phyloP scores from a whole-genome alignment of 2,797 vertebrate species.

The Sebastes melanostomus region DNA sequence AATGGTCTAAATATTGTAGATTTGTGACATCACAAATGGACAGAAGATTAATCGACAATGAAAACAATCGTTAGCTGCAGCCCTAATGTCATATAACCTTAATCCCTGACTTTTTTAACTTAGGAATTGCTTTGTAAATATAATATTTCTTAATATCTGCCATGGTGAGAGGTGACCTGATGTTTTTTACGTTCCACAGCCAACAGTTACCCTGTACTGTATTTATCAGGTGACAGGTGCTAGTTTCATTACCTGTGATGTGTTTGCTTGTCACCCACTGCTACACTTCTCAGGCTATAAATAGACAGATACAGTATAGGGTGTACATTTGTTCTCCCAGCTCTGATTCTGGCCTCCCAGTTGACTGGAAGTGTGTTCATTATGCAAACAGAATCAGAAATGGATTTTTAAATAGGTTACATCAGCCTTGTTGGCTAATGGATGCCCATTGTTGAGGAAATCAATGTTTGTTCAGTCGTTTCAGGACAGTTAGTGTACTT shows the following conservation, averaged over 20 bases:
- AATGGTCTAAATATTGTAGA: too few species aligned
- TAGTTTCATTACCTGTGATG: not conserved
- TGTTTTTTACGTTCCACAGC: too few species aligned
- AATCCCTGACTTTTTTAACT: too few species aligned
- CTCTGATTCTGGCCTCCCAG: slow-evolving; percentile 22
- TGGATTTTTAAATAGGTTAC: slow-evolving; percentile 55
- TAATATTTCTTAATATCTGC: not conserved
- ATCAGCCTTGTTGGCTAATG: slow-evolving; percentile 44
- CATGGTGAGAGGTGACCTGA: not conserved
- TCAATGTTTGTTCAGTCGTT: slow-evolving; percentile 14
- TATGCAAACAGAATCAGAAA: slow-evolving; percentile 40
- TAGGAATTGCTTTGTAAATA: too few species aligned
- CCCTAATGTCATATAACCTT: too few species aligned
- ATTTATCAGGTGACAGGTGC: too few species aligned
- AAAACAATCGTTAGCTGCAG: too few species aligned
- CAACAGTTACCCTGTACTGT: too few species aligned
- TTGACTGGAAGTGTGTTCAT: slow-evolving; percentile 14
- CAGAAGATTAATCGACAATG: too few species aligned
- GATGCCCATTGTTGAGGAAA: slow-evolving; percentile 26
- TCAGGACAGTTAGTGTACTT: slow-evolving; percentile 3
- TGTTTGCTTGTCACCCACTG: not conserved
- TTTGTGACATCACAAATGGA: too few species aligned
- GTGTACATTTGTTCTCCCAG: not conserved
- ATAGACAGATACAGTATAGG: slow-evolving; percentile 5
- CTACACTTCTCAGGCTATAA: not conserved